phyloP scores from a whole-genome alignment of 2,888 invertebrate genomes.

The Melanostoma mellinum region DNA sequence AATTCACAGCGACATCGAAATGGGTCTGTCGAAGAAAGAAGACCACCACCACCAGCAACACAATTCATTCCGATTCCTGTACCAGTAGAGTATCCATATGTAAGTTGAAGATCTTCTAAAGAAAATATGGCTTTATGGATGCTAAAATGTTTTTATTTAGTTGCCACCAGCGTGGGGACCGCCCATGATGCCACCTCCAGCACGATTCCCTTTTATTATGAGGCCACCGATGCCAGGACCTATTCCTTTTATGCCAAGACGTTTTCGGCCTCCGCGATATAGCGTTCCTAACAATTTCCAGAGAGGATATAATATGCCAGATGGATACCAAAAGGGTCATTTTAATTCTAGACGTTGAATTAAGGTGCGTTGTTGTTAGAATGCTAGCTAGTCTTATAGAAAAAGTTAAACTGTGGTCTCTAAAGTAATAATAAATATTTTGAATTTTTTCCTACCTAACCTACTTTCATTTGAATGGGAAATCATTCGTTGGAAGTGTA shows the following conservation, averaged over 20 bases:
- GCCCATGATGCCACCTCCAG: slow-evolving; percentile 47
- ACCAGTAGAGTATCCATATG: slow-evolving; percentile 64
- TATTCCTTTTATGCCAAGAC: slow-evolving; percentile 47
- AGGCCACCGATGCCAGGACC: slow-evolving; percentile 39
- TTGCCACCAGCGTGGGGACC: slow-evolving; percentile 37
- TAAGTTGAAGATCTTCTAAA: slow-evolving; percentile 4
- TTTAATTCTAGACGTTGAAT: slow-evolving; percentile 45
- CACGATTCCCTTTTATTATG: slow-evolving; percentile 57
- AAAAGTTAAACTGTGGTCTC: too few relatives aligned
- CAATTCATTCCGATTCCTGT: slow-evolving; percentile 69
- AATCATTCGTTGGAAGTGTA: too few relatives aligned
- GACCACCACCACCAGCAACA: slow-evolving; percentile 26
- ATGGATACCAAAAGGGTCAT: slow-evolving; percentile 37
- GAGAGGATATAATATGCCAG: slow-evolving; percentile 26
- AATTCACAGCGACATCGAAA: slow-evolving; percentile 1
- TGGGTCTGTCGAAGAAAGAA: background rate
- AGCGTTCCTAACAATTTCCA: slow-evolving; percentile 30
- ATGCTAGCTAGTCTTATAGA: too few relatives aligned
- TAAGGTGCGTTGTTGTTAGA: too few relatives aligned
- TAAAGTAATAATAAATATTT: too few relatives aligned
- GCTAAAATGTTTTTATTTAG: background rate
- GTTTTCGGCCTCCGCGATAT: slow-evolving; percentile 40
- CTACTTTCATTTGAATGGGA: too few relatives aligned
- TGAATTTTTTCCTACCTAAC: too few relatives aligned
- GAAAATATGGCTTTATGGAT: background rate